Evolutionary conservation across 2,797 vertebrate species (phyloP).

Genomic region (Syngnathus acus): DNA sequence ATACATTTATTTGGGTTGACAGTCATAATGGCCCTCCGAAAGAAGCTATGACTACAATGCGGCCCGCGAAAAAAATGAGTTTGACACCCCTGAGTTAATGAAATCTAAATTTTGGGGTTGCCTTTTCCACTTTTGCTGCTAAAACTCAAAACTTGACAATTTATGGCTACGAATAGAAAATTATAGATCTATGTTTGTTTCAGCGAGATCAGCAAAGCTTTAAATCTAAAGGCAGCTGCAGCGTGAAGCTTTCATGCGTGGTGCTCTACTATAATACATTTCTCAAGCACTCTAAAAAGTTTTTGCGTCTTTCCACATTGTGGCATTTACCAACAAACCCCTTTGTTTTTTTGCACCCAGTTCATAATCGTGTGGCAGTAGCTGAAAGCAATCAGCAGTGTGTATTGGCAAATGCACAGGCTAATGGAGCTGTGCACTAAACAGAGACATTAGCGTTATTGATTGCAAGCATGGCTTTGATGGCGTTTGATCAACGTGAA

Average conservation of each 20-base stretch:
- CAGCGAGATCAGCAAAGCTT: not conserved
- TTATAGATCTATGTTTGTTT: no score
- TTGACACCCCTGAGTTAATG: no score
- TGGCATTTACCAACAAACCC: not conserved
- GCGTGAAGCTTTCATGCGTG: no score
- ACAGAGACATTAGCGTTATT: conserved; percentile 44
- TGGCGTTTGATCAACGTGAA: conserved; percentile 34
- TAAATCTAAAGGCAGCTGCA: not conserved
- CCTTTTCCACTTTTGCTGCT: no score
- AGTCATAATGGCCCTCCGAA: no score
- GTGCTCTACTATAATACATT: not conserved
- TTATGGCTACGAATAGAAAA: no score
- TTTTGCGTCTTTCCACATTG: not conserved
- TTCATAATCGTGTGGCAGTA: conserved; percentile 1
- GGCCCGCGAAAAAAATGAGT: no score
- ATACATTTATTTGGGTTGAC: no score
- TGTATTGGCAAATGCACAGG: not conserved
- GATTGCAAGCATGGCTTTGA: conserved; percentile 45
- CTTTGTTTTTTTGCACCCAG: not conserved
- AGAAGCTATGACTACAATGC: no score
- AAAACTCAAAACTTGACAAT: no score
- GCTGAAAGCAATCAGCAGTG: conserved; percentile 5
- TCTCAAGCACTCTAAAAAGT: not conserved
- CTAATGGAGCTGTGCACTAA: conserved; percentile 17
- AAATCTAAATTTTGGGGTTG: no score